These are phyloP conservation scores for Cyclargus thomasi DNA, from an alignment of 1,140 invertebrate species.

Conservation along the genomic window DNA sequence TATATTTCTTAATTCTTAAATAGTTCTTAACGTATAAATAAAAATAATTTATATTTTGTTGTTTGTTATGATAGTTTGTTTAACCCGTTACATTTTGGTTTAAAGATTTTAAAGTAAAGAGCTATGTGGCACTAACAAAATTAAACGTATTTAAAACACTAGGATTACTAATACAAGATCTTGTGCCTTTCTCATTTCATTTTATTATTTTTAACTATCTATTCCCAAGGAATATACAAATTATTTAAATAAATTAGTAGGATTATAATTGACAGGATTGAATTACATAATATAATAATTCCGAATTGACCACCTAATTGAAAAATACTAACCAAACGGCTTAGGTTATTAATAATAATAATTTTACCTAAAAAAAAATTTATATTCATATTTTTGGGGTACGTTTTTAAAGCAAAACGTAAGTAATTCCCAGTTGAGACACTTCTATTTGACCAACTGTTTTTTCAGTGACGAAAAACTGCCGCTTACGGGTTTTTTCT, in stretches of 20 bases:
- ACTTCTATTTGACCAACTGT: no score
- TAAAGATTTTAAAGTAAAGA: background rate
- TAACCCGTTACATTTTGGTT: background rate
- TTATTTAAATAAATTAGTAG: constrained; percentile 7
- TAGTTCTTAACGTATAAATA: background rate
- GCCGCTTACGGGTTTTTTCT: no score
- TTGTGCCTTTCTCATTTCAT: constrained; percentile 7
- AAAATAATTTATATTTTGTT: constrained; percentile 4
- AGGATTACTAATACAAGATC: constrained; percentile 11
- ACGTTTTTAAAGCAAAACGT: no score
- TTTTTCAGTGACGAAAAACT: no score
- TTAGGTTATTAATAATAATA: no score
- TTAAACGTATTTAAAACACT: background rate
- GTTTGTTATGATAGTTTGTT: background rate
- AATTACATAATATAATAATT: constrained; percentile 59
- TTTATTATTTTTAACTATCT: background rate
- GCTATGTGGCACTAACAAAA: constrained; percentile 6
- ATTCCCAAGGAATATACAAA: background rate
- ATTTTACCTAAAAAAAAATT: background rate
- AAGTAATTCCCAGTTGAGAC: no score
- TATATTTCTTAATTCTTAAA: background rate
- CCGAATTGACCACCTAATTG: constrained; percentile 53
- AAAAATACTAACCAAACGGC: constrained; percentile 10
- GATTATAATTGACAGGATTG: constrained; percentile 65
- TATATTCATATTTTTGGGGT: background rate